These are phyloP conservation scores for Protodeltote pygarga DNA, from an alignment of 2,888 invertebrate species.

Conservation along the genomic window DNA sequence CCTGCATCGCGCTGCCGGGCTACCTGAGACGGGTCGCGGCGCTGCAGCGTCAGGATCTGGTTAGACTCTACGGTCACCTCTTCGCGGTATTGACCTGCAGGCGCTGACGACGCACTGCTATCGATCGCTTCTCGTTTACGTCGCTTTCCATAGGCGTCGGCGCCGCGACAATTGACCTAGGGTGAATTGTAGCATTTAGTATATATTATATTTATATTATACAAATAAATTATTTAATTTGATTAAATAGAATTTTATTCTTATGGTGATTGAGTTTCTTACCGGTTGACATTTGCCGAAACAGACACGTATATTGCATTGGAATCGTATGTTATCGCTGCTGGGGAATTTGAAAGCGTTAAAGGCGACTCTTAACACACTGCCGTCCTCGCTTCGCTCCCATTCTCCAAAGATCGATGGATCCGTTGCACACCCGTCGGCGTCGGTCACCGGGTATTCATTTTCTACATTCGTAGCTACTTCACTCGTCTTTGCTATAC, in stretches of 20 bases:
- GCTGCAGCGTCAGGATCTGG: conserved; percentile 95
- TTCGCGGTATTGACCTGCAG: conserved; percentile 94
- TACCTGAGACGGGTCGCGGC: conserved; percentile 91
- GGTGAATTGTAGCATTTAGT: conserved; percentile 3
- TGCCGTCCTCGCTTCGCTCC: conserved; percentile 95
- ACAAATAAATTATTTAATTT: background rate
- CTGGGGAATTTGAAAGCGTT: conserved; percentile 98
- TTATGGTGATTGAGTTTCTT: conserved; percentile 34
- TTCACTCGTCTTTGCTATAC: conserved; percentile 97
- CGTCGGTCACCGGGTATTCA: conserved; percentile 97
- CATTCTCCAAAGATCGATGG: conserved; percentile 97
- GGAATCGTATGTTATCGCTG: conserved; percentile 97
- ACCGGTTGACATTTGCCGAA: conserved; percentile 98
- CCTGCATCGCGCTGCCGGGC: conserved; percentile 93
- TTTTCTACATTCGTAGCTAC: conserved; percentile 92
- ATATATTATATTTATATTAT: background rate
- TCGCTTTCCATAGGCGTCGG: conserved; percentile 95
- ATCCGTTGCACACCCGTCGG: conserved; percentile 97
- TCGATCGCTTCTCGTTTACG: conserved; percentile 88
- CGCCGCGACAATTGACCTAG: conserved; percentile 96
- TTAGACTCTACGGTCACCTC: conserved; percentile 97
- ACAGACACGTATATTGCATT: conserved; percentile 97
- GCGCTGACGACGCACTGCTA: conserved; percentile 86
- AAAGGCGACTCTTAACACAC: conserved; percentile 94
- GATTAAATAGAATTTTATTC: background rate